Percentiles rank a stretch among this genome's conserved stretches.
These are phyloP conservation scores for Progne subis DNA, from an alignment of 2,113 vertebrate species.

Conservation along the genomic window DNA sequence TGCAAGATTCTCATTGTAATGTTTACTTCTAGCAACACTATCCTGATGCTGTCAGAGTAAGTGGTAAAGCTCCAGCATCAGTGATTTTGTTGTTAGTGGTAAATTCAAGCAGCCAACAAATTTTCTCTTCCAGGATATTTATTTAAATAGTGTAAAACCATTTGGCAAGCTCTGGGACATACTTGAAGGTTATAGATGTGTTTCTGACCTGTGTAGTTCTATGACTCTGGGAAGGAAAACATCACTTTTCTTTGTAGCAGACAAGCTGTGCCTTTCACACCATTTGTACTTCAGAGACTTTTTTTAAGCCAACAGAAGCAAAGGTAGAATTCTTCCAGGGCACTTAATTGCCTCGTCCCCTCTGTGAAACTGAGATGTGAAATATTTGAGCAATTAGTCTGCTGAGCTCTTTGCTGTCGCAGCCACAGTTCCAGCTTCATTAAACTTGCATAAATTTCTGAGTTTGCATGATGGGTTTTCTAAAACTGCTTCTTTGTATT, in stretches of 20 bases:
- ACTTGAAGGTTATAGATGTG: neutral
- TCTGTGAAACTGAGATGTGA: neutral
- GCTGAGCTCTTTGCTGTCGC: neutral
- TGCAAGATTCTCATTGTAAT: conserved; percentile 30
- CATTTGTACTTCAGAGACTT: neutral
- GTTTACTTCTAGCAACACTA: conserved; percentile 85
- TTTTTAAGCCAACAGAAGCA: neutral
- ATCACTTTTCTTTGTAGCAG: neutral
- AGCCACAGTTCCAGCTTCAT: neutral
- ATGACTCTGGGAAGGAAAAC: neutral
- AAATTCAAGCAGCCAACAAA: conserved; percentile 62
- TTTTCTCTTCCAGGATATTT: neutral
- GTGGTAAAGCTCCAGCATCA: conserved; percentile 90
- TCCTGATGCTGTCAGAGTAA: conserved; percentile 90
- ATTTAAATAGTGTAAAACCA: neutral
- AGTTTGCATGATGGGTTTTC: neutral
- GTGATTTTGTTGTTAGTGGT: conserved; percentile 92
- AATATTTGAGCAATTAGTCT: neutral
- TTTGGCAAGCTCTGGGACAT: neutral
- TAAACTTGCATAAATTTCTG: neutral
- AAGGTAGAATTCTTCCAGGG: neutral
- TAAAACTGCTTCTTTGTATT: neutral
- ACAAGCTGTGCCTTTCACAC: neutral
- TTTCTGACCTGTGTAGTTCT: neutral
- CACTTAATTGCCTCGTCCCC: neutral